Base-by-base conservation (phyloP, 2,797 vertebrate genomes). In the Furcifer pardalis region DNA sequence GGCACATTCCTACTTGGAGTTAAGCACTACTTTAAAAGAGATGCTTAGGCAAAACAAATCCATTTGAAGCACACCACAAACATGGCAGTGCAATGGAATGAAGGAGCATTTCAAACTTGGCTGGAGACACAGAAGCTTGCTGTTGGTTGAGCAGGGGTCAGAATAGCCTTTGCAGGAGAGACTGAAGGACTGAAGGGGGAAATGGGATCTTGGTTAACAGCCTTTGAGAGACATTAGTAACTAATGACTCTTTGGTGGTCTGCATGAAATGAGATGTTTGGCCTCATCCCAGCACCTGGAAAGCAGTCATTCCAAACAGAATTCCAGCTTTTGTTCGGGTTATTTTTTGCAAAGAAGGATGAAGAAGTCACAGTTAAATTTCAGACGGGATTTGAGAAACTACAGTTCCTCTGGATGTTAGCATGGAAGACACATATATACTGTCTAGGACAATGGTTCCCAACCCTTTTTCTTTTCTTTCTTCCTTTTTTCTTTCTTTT, bases 1-100 rank as follows among this genome's bases (percentile, higher is more conserved):
- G 92, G 92, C 94, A 96, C 93, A 95, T 96, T 96, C 95, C 92
- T 95, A 94, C 92, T 91, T 92, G 92, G 94, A 95, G 91, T 93
- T 95, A 96, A 95, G 94, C 94, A 95, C 92, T 94, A 92, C 91
- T 95, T 95, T 94, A 95, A 95, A 86, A 90, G 89, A 90, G 90
- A 91, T 93, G 88, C 93, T 90, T 90, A 92, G 93, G 91, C 90
- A 92, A 94, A 95, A 92, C 87, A 93, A 94, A 93, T 84, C 78
- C 87, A 88, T 89, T 89, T 91, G 85, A 93, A 94, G 89, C 87
- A 79, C 88, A 92, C 79, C 79, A 84, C 84, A 90, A 92, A 92
- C 90, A 89, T 3, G 15, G 78, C 60, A 85, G 83, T 73, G 80
- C 80, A 87, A 86, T 74, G 81, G 59, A 82, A 69, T 40, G 40